Base-by-base conservation (phyloP, 2,113 vertebrate species). In the Neogobius melanostomus region DNA sequence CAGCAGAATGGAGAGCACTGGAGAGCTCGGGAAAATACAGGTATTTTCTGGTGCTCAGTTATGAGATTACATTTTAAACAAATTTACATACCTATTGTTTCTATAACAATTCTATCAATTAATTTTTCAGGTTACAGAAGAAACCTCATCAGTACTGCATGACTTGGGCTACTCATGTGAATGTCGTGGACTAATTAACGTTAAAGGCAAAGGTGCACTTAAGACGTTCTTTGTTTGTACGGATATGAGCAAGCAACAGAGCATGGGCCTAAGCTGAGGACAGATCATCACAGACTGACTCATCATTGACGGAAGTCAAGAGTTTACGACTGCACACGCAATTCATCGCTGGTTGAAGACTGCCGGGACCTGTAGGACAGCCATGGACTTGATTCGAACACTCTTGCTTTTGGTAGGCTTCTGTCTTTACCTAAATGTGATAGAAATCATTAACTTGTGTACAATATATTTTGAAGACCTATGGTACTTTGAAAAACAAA, bases 171-270 rank as follows among this genome's bases (percentile, higher is more conserved):
- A 99, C 82, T 96, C 93, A 0, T 98, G 96, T 11, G 97, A 98
- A 47, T 98, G 97, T 60, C 93, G 98, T 4, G 98, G 98, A 52
- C 88, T 98, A 65, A 98, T 99, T 75, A 95, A 94, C 0, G 96
- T 99, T 66, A 99, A 99, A 88, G 98, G 98, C 70, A 99, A 99
- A 86, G 98, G 98, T 6, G 97, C 98, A 71, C 90, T 99, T 66
- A 93, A 91, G 87, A 99, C 98, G 72, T 99, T 97, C 86, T 99
- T 98, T 77, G 94, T 99, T 79, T 98, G 96, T 71, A 96, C 97
- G 0, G 98, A 99, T 81, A 95, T 93, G 63, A 94, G 94, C 92
- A 99, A 98, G 93, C 95, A 93, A 74, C 97, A 96, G 83, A 94
- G 94, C 0, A 85, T 94, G 85, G 95, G 94, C 17, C 91, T 94